These are phyloP conservation scores for Agrypnus murinus DNA, from an alignment of 2,888 invertebrate species.

Conservation along the genomic window DNA sequence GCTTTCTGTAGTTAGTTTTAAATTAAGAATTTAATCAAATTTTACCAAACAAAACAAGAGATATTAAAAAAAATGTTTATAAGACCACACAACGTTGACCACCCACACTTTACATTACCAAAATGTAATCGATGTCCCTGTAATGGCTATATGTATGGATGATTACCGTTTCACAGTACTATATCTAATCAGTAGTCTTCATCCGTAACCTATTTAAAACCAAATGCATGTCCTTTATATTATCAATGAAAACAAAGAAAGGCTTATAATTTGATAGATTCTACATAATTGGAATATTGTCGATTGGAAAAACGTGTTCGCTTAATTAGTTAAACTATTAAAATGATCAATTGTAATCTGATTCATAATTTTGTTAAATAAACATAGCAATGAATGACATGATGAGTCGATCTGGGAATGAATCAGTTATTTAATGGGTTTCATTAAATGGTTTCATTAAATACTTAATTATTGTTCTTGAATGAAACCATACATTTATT, in stretches of 20 bases:
- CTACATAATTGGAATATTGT: neutral
- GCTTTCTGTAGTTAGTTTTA: too few species aligned
- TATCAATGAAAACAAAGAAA: neutral
- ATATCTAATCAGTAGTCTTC: conserved; percentile 4
- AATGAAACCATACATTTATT: neutral
- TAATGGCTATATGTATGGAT: neutral
- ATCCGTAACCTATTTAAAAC: neutral
- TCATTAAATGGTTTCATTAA: conserved; percentile 8
- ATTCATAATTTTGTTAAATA: conserved; percentile 10
- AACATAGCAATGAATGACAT: neutral
- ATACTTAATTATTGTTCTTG: conserved; percentile 1
- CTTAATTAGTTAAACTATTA: conserved; percentile 4
- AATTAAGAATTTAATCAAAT: too few species aligned
- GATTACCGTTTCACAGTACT: neutral
- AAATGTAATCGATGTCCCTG: neutral
- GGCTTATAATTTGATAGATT: neutral
- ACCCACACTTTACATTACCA: neutral
- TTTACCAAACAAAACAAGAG: too few species aligned
- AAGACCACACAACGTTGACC: neutral
- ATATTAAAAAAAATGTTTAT: too few species aligned
- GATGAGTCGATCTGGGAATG: conserved; percentile 4
- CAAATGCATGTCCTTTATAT: neutral
- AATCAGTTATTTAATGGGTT: conserved; percentile 13
- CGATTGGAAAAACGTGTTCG: neutral
- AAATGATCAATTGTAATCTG: neutral